phyloP scores from a whole-genome alignment of 2,797 vertebrate genomes.

The Atherinosoma microstoma region DNA sequence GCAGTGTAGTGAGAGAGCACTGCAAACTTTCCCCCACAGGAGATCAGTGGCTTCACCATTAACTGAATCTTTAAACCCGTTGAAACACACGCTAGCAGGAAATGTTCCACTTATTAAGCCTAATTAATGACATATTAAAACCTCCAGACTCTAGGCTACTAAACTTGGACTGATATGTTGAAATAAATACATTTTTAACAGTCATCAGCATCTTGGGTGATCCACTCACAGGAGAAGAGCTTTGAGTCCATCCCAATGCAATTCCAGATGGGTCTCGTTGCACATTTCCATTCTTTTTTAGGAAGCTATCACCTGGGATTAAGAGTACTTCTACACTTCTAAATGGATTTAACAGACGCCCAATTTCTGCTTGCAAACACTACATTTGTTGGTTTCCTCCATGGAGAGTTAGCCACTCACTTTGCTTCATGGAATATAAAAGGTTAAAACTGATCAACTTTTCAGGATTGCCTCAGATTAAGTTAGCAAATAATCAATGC shows the following conservation, averaged over 20 bases:
- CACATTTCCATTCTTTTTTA: neutral
- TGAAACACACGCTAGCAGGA: neutral
- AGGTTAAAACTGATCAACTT: neutral
- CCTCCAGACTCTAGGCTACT: neutral
- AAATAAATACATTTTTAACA: neutral
- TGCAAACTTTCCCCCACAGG: neutral
- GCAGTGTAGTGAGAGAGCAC: neutral
- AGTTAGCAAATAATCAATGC: neutral
- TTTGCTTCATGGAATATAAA: too few relatives aligned
- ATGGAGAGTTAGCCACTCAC: too few relatives aligned
- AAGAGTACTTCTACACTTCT: neutral
- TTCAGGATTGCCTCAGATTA: neutral
- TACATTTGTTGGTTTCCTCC: too few relatives aligned
- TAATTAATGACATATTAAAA: constrained; percentile 1
- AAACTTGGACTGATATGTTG: neutral
- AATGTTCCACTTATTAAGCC: neutral
- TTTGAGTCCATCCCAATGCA: neutral
- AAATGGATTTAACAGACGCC: too few relatives aligned
- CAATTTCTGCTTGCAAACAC: neutral
- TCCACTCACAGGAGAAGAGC: neutral
- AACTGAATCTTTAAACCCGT: neutral
- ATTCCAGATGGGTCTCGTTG: neutral
- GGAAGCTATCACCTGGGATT: neutral
- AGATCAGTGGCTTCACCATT: constrained; percentile 21
- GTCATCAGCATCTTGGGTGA: too few relatives aligned